phyloP scores from a whole-genome alignment of 2,797 vertebrate species.

The Cichlasoma orientale region DNA sequence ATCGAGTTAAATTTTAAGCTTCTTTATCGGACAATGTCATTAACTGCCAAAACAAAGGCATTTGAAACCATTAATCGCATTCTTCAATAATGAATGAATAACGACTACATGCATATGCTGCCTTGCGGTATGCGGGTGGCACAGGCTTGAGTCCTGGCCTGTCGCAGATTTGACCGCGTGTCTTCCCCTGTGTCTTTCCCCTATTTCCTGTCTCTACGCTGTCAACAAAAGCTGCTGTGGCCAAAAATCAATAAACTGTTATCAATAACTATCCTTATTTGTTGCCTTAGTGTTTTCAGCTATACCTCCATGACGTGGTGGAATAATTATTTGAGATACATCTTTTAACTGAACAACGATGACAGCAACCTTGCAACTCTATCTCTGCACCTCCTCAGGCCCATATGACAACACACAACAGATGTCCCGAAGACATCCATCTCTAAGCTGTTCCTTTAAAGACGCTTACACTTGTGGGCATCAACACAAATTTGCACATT shows the following conservation, averaged over 20 bases:
- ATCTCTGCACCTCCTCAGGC: not conserved
- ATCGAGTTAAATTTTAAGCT: too few species aligned
- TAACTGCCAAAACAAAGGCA: too few species aligned
- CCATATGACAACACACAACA: conserved; percentile 14
- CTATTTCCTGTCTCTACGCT: too few species aligned
- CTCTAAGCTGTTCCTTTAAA: conserved; percentile 8
- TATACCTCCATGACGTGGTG: not conserved
- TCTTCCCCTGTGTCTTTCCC: too few species aligned
- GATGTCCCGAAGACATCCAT: conserved; percentile 1
- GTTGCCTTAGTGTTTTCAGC: not conserved
- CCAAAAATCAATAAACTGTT: not conserved
- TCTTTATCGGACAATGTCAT: too few species aligned
- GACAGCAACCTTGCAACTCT: not conserved
- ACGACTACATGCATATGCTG: too few species aligned
- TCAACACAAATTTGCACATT: conserved; percentile 23
- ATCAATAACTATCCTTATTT: not conserved
- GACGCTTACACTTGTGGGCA: conserved; percentile 1
- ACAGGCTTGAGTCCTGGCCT: too few species aligned
- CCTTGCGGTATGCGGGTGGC: too few species aligned
- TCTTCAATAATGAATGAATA: too few species aligned
- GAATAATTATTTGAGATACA: not conserved
- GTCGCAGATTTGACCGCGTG: too few species aligned
- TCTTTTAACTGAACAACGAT: not conserved
- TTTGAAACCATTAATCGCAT: too few species aligned
- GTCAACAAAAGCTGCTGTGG: too few species aligned